Percentiles rank a stretch among this genome's conserved stretches.
phyloP scores from a whole-genome alignment of 2,888 invertebrate species.

The Lithophane ornitopus region DNA sequence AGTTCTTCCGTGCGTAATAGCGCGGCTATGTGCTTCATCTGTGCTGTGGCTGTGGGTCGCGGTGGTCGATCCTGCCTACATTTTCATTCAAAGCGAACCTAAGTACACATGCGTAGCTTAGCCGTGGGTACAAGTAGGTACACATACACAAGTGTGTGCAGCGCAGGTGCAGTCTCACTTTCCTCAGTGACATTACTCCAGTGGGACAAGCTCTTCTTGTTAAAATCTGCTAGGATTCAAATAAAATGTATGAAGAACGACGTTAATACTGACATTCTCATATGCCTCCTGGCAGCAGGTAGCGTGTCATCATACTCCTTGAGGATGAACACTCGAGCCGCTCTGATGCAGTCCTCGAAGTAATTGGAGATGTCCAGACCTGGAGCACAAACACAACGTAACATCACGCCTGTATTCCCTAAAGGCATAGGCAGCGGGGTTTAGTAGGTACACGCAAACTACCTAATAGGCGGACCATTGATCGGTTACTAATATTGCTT shows the following conservation, averaged over 20 bases:
- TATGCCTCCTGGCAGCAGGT: slow-evolving; percentile 94
- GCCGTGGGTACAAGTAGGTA: too few species aligned
- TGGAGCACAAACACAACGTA: slow-evolving; percentile 57
- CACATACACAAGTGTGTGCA: too few species aligned
- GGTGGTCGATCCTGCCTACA: too few species aligned
- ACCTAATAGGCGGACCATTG: neutral
- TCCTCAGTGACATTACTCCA: too few species aligned
- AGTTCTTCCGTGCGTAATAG: too few species aligned
- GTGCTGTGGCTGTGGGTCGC: too few species aligned
- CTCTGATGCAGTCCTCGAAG: slow-evolving; percentile 95
- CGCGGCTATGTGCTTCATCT: too few species aligned
- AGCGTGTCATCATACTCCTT: slow-evolving; percentile 96
- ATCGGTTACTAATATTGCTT: neutral
- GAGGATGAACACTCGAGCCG: slow-evolving; percentile 95
- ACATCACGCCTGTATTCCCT: neutral
- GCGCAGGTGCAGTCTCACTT: too few species aligned
- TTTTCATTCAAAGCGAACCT: too few species aligned
- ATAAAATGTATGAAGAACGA: neutral
- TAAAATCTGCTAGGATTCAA: neutral
- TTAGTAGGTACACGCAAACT: neutral
- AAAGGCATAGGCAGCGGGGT: too few species aligned
- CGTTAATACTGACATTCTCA: slow-evolving; percentile 92
- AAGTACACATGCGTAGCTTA: too few species aligned
- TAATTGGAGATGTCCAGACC: slow-evolving; percentile 95
- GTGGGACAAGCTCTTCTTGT: neutral